Percentiles rank a stretch among this genome's conserved stretches.
Evolutionary conservation across 2,797 vertebrate genomes (phyloP).

Genomic region (Phalloptychus januarius): DNA sequence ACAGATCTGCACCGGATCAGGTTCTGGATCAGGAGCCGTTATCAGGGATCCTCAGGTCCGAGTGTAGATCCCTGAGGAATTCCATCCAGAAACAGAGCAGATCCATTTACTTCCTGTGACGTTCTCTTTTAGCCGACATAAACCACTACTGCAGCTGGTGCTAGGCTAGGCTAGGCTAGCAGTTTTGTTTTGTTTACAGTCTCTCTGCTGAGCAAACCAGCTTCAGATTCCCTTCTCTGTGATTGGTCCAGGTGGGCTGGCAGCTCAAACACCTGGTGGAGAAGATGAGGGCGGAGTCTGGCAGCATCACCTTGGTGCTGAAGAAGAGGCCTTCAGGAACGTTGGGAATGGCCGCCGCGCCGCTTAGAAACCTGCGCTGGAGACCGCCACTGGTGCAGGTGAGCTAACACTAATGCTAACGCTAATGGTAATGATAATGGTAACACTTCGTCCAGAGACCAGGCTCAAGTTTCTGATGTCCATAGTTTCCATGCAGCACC

Average conservation of each 20-base stretch:
- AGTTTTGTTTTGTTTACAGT: background rate
- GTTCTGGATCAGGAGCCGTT: background rate
- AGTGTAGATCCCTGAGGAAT: background rate
- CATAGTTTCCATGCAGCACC: background rate
- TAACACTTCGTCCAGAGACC: too few relatives aligned
- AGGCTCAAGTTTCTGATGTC: background rate
- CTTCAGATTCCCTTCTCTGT: slow-evolving; percentile 16
- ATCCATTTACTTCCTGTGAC: background rate
- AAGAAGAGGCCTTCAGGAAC: slow-evolving; percentile 90
- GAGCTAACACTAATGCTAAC: background rate
- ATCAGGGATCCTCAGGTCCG: background rate
- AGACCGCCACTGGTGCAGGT: slow-evolving; percentile 91
- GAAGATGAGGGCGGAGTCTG: slow-evolving; percentile 87
- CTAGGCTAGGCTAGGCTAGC: background rate
- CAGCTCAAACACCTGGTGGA: slow-evolving; percentile 93
- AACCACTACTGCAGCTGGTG: background rate
- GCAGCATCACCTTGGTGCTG: slow-evolving; percentile 84
- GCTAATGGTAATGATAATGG: too few relatives aligned
- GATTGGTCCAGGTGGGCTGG: slow-evolving; percentile 90
- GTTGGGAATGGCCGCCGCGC: slow-evolving; percentile 86
- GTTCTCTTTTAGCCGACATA: background rate
- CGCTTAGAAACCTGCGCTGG: slow-evolving; percentile 93
- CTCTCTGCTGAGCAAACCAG: slow-evolving; percentile 2
- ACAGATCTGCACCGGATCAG: background rate
- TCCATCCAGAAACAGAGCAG: background rate